These are phyloP conservation scores for Cichladusa arquata DNA, from an alignment of 2,113 vertebrate genomes.

Conservation along the genomic window DNA sequence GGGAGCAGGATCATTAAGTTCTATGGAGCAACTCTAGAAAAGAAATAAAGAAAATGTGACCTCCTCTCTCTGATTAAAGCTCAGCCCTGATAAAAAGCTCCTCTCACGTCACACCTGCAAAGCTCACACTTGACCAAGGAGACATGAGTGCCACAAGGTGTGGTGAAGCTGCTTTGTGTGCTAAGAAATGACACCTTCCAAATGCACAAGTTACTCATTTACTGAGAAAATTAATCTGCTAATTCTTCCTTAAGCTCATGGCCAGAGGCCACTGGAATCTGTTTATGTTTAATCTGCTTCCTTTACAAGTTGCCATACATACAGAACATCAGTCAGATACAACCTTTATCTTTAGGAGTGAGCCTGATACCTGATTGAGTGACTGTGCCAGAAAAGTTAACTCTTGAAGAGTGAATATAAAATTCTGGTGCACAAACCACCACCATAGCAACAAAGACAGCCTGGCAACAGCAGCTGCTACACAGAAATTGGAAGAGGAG, in stretches of 20 bases:
- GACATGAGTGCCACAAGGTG: neutral
- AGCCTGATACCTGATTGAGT: too few species aligned
- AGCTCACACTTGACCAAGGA: neutral
- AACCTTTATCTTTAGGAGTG: neutral
- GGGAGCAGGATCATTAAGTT: neutral
- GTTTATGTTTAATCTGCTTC: neutral
- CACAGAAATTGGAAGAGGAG: neutral
- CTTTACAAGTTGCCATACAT: neutral
- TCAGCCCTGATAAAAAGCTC: neutral
- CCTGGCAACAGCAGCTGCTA: slow-evolving; percentile 44
- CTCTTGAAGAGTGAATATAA: slow-evolving; percentile 26
- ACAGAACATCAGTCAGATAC: neutral
- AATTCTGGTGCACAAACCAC: slow-evolving; percentile 47
- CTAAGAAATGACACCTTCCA: neutral
- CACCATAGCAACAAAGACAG: slow-evolving; percentile 52
- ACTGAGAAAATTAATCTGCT: neutral
- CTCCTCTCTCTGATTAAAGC: neutral
- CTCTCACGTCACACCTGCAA: neutral
- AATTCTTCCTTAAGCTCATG: neutral
- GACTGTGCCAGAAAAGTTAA: too few species aligned
- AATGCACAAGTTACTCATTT: neutral
- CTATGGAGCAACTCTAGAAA: neutral
- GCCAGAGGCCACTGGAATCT: neutral
- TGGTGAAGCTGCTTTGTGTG: neutral
- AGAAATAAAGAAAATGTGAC: neutral